Evolutionary conservation across 2,888 invertebrate genomes (phyloP).

Genomic region (Eretmocerus hayati): DNA sequence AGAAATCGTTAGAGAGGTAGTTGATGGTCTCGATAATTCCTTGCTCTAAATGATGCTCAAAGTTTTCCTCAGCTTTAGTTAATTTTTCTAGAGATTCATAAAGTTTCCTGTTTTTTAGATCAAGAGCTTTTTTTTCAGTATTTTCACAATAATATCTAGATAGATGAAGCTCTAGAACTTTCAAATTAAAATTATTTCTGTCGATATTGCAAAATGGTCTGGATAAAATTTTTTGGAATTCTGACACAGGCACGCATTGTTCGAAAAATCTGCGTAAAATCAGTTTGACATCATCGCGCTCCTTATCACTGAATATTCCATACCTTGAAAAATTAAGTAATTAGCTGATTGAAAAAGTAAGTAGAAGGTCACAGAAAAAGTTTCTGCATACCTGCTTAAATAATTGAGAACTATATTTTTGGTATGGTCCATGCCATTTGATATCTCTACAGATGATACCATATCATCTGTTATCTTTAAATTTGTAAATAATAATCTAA

Average conservation of each 20-base stretch:
- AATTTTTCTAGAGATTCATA: constrained; percentile 49
- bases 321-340: constrained; percentile 41
- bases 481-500: constrained; percentile 51
- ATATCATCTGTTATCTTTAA: constrained; percentile 55
- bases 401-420: constrained; percentile 56
- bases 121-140: constrained; percentile 52
- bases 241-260: constrained; percentile 43
- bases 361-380: background rate
- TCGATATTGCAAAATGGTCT: constrained; percentile 34
- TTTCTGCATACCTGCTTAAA: constrained; percentile 38
- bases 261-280: constrained; percentile 57
- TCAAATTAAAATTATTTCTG: constrained; percentile 51
- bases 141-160: constrained; percentile 51
- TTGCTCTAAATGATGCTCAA: constrained; percentile 47
- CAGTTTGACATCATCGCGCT: constrained; percentile 51
- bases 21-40: constrained; percentile 53
- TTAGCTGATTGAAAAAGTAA: constrained; percentile 1
- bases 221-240: constrained; percentile 30
- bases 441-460: constrained; percentile 51
- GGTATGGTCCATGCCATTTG: constrained; percentile 50
- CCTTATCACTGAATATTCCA: constrained; percentile 58
- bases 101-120: constrained; percentile 26
- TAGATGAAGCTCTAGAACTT: constrained; percentile 33
- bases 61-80: constrained; percentile 30
- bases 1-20: constrained; percentile 51